A percentile compares a stretch with the other conserved stretches of the same genome.
phyloP scores from a whole-genome alignment of 1,140 invertebrate genomes.

The Mercenaria mercenaria region DNA sequence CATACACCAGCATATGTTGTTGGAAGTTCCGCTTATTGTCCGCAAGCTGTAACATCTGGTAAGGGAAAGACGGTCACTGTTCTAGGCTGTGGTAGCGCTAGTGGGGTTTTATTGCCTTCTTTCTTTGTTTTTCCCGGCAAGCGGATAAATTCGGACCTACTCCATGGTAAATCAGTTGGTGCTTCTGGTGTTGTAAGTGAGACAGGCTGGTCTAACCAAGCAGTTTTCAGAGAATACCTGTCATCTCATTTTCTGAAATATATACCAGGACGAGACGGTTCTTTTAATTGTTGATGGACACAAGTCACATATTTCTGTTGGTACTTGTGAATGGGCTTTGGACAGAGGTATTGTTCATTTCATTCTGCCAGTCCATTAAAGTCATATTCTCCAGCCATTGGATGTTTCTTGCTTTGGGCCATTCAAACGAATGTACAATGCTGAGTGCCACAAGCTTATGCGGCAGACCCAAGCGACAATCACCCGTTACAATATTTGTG shows the following conservation, averaged over 20 bases:
- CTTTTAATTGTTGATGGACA: constrained; percentile 52
- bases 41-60: constrained; percentile 81
- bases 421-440: constrained; percentile 41
- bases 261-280: constrained; percentile 1
- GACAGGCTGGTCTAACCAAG: constrained; percentile 27
- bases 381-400: constrained; percentile 37
- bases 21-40: background rate
- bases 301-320: constrained; percentile 20
- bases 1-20: constrained; percentile 72
- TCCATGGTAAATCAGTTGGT: constrained; percentile 11
- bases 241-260: constrained; percentile 30
- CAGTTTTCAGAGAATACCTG: constrained; percentile 18
- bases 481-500: constrained; percentile 29
- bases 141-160: constrained; percentile 76
- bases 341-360: background rate
- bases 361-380: background rate
- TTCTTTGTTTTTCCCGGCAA: constrained; percentile 85
- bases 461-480: background rate
- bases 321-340: constrained; percentile 2
- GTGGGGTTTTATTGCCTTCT: constrained; percentile 80
- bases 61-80: constrained; percentile 85
- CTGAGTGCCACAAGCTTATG: constrained; percentile 22
- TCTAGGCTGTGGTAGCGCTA: constrained; percentile 83
- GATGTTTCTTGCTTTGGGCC: constrained; percentile 25
- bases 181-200: constrained; percentile 21